Base-by-base conservation (phyloP, 2,888 invertebrate genomes). In the Drosophila quinaria region DNA sequence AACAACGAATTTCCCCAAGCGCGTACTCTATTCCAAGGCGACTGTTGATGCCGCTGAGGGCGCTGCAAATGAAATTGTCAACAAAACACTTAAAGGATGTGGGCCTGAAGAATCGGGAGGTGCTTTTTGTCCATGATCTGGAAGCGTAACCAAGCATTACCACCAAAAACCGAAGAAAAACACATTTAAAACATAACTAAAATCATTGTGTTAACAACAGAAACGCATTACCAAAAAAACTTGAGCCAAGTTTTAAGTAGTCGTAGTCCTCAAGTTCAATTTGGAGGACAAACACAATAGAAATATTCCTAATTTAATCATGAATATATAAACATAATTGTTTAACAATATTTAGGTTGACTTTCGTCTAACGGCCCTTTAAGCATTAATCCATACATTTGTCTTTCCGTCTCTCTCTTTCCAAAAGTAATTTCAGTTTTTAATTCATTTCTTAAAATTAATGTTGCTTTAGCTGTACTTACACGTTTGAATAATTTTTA, bases 1-100 rank as follows among this genome's bases (percentile, higher is more conserved):
- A 76, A 97, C 97, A 52, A 98, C 98, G 77, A 98, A 98, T 93
- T 99, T 97, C 92, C 99, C 99, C 0, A 97, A 97, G 91, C 95
- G 97, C 75, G 95, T 96, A 70, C 93, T 99, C 60, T 94, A 95
- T 76, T 87, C 91, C 58, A 92, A 90, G 79, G 75, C 89, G 50
- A 71, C 73, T 11, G 59, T 73, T 3, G 80, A 76, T 41, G 61
- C 70, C 51, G 75, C 67, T 25, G 81, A 80, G 29, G 74, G 74
- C 39, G 63, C 70, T 13, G 76, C 70, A 25, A 77, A 60, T 51
- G 81, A 86, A 37, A 56, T 46, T 15, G 55, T 74, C 17, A 68
- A 74, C 46, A 91, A 87, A 70, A 91, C 90, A 22, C 92, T 78
- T 92, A 93, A 93, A 51, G 22, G 95, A 97, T 71, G 96, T 96